Evolutionary conservation across 2,113 vertebrate species (phyloP).

Genomic region (Passer domesticus): DNA sequence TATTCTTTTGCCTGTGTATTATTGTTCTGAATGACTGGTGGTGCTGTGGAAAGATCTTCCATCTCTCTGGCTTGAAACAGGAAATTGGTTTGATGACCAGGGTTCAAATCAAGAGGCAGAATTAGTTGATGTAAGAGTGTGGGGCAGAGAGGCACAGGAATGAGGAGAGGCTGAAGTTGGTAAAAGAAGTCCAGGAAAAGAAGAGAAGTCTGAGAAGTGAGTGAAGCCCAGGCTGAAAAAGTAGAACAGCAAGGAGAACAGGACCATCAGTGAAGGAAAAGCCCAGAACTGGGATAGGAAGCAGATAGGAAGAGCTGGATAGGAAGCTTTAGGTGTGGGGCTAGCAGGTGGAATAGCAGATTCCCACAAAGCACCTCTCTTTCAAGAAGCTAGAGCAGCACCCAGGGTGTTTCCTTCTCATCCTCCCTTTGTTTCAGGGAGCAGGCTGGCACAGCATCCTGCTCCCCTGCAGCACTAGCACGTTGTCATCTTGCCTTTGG

Average conservation of each 20-base stretch:
- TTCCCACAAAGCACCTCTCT: background rate
- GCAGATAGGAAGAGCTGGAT: background rate
- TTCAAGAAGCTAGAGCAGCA: background rate
- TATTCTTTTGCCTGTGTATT: background rate
- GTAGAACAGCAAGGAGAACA: background rate
- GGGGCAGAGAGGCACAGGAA: background rate
- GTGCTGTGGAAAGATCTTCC: background rate
- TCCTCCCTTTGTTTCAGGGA: background rate
- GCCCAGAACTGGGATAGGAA: background rate
- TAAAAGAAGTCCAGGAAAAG: background rate
- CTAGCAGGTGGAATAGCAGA: background rate
- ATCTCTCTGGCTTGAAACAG: background rate
- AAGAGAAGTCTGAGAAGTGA: background rate
- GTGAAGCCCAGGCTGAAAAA: background rate
- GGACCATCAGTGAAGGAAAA: background rate
- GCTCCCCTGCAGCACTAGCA: background rate
- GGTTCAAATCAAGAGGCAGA: background rate
- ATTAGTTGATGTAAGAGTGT: background rate
- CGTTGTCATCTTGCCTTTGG: background rate
- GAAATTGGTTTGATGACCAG: background rate
- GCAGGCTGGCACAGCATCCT: background rate
- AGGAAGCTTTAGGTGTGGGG: background rate
- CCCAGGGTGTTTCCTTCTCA: background rate
- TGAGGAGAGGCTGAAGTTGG: background rate
- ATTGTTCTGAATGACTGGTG: background rate